Percentiles rank a stretch among this genome's conserved stretches.
phyloP scores from a whole-genome alignment of 2,113 vertebrate species.

The Upupa epops region DNA sequence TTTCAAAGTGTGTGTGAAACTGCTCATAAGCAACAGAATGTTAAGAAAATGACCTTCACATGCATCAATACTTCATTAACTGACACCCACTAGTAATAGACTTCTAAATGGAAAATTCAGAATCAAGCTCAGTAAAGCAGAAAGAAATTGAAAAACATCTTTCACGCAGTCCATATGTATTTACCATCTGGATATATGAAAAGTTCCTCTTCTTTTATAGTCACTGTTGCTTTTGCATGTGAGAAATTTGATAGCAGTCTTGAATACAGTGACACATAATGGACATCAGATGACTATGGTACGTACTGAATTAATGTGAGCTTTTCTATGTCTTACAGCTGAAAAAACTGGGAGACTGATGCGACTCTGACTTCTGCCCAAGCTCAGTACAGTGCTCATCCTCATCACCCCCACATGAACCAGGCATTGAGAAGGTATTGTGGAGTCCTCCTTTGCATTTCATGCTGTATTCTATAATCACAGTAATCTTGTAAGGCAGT shows the following conservation, averaged over 20 bases:
- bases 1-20: not conserved
- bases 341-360: not conserved
- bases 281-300: not conserved
- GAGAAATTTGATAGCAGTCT: not conserved
- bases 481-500: slow-evolving; percentile 16
- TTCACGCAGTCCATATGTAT: not conserved
- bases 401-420: not conserved
- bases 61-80: not conserved
- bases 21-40: not conserved
- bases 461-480: not conserved
- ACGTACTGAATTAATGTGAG: not conserved
- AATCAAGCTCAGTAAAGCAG: not conserved
- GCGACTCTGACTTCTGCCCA: not conserved
- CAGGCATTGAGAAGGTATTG: not conserved
- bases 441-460: not conserved
- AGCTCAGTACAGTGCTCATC: not conserved
- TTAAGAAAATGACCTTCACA: not conserved
- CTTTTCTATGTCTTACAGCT: not conserved
- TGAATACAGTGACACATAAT: fast-evolving
- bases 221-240: not conserved
- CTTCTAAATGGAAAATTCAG: not conserved
- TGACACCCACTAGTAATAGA: not conserved
- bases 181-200: not conserved
- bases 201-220: not conserved
- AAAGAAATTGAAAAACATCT: not conserved